Evolutionary conservation across 2,113 vertebrate genomes (phyloP).

Genomic region (Psilopsiagon aymara): DNA sequence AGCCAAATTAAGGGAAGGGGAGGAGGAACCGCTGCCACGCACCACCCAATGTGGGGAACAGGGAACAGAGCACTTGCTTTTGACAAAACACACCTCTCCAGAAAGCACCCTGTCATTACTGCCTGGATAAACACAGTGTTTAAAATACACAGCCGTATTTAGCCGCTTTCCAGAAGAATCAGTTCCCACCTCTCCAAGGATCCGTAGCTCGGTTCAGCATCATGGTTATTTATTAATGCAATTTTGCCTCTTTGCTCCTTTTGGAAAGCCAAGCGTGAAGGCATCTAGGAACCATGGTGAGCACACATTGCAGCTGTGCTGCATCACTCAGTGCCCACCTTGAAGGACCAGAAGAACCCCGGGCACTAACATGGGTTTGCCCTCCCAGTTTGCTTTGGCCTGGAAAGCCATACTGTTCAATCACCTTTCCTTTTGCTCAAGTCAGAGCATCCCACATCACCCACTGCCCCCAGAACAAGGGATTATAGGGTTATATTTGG

Average conservation of each 20-base stretch:
- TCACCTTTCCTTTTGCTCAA: neutral
- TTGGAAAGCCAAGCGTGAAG: neutral
- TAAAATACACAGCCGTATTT: neutral
- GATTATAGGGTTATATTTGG: neutral
- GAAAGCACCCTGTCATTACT: conserved; percentile 36
- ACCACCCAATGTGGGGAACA: neutral
- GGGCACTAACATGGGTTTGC: neutral
- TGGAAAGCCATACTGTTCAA: neutral
- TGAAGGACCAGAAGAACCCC: neutral
- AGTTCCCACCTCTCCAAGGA: neutral
- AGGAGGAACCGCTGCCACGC: neutral
- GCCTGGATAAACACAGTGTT: neutral
- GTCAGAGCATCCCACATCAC: neutral
- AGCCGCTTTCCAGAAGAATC: conserved; percentile 1
- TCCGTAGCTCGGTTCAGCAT: neutral
- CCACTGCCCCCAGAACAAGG: neutral
- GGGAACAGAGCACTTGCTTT: conserved; percentile 22
- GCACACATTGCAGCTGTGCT: neutral
- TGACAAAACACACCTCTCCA: neutral
- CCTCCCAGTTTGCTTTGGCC: neutral
- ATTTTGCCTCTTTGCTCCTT: neutral
- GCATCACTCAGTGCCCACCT: neutral
- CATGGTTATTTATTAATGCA: neutral
- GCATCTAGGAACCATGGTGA: neutral
- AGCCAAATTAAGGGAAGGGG: conserved; percentile 1